phyloP scores from a whole-genome alignment of 2,113 vertebrate species.

The Hemicordylus capensis region DNA sequence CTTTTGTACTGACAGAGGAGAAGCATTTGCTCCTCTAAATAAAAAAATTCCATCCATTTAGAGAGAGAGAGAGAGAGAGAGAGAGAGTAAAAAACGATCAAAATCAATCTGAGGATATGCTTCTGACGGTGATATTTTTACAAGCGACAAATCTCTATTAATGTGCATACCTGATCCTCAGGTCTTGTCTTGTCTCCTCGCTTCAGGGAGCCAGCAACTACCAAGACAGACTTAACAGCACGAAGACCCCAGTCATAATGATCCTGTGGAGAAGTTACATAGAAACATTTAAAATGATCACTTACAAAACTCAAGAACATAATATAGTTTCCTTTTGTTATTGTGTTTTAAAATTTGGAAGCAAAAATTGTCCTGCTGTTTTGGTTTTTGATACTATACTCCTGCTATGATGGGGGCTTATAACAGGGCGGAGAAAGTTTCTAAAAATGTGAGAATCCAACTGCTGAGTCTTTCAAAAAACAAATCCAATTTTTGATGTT shows the following conservation, averaged over 20 bases:
- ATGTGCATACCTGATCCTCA: slow-evolving; percentile 79
- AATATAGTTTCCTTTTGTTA: background rate
- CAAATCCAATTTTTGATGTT: too few species aligned
- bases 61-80: background rate
- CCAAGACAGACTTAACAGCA: slow-evolving; percentile 82
- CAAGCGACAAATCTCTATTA: background rate
- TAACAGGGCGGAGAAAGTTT: background rate
- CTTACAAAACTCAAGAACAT: background rate
- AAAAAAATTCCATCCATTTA: background rate
- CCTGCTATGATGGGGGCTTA: background rate
- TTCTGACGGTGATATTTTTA: background rate
- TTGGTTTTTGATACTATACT: background rate
- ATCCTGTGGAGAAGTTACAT: slow-evolving; percentile 69
- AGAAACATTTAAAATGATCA: background rate
- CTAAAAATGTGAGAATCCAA: too few species aligned
- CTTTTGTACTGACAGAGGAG: background rate
- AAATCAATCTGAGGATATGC: background rate
- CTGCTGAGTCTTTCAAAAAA: too few species aligned
- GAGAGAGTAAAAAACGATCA: background rate
- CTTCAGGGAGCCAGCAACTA: slow-evolving; percentile 80
- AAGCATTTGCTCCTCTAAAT: background rate
- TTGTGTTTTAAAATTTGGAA: background rate
- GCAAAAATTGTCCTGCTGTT: background rate
- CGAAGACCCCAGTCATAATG: slow-evolving; percentile 82
- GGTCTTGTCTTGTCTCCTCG: slow-evolving; percentile 75